Conservation (phyloP, 1,140 invertebrate species). For the Drosophila baimaii region DNA sequence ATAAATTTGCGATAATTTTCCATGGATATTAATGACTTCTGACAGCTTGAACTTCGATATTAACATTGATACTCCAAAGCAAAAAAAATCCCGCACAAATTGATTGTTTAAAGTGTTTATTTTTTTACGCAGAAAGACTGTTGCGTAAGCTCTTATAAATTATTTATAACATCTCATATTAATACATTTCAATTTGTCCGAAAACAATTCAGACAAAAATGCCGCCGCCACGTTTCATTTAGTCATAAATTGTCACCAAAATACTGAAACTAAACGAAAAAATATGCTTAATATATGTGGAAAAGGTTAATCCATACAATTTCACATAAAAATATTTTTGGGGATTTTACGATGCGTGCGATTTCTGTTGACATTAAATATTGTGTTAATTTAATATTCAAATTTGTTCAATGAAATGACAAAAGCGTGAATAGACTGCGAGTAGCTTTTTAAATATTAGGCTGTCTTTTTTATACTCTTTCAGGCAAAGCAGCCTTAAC, state of each 20-base stretch:
- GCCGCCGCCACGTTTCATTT: slow-evolving; percentile 46
- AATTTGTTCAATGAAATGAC: slow-evolving; percentile 64
- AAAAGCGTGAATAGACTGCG: slow-evolving; percentile 52
- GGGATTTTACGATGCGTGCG: slow-evolving; percentile 63
- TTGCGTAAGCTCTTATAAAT: slow-evolving; percentile 56
- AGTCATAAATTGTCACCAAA: slow-evolving; percentile 60
- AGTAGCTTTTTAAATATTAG: not conserved
- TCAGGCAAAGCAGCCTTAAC: not conserved
- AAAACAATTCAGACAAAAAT: slow-evolving; percentile 57
- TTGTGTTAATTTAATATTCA: slow-evolving; percentile 81
- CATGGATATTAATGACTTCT: slow-evolving; percentile 61
- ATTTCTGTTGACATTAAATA: slow-evolving; percentile 75
- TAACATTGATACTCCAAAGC: slow-evolving; percentile 28
- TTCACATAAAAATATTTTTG: slow-evolving; percentile 71
- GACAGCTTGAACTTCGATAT: slow-evolving; percentile 51
- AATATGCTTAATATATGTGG: slow-evolving; percentile 33
- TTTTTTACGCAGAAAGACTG: slow-evolving; percentile 18
- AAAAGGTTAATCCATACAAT: slow-evolving; percentile 42
- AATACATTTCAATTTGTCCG: slow-evolving; percentile 81
- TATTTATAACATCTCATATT: slow-evolving; percentile 64
- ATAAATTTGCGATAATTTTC: slow-evolving; percentile 32
- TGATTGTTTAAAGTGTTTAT: slow-evolving; percentile 20
- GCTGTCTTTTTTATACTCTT: slow-evolving; percentile 19
- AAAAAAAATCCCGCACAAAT: slow-evolving; percentile 20
- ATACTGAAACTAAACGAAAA: slow-evolving; percentile 48